phyloP scores from a whole-genome alignment of 2,888 invertebrate genomes.

The Apodemia hepburni region DNA sequence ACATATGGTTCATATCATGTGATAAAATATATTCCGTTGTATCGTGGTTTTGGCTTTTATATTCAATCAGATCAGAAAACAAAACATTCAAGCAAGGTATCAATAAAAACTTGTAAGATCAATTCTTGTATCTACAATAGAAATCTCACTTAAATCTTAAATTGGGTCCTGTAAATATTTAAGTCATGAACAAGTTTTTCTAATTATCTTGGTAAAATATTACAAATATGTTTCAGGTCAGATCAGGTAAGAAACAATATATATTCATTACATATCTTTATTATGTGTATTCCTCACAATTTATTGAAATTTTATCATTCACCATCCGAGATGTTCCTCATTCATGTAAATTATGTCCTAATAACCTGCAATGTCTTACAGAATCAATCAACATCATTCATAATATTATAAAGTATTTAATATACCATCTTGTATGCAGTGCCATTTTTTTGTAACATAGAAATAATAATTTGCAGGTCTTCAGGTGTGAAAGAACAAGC shows the following conservation, averaged over 20 bases:
- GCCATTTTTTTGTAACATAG: conserved; percentile 2
- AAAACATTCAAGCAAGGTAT: conserved; percentile 6
- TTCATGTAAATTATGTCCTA: background rate
- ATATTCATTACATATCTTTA: conserved; percentile 6
- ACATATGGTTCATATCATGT: conserved; percentile 2
- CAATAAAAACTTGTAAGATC: conserved; percentile 3
- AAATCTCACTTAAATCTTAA: conserved; percentile 10
- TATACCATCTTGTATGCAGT: background rate
- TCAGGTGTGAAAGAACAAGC: conserved; percentile 1
- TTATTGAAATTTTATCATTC: background rate
- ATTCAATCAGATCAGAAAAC: conserved; percentile 5
- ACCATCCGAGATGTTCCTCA: background rate
- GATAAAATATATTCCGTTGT: background rate
- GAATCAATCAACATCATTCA: background rate
- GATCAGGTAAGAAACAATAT: background rate
- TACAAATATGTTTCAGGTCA: background rate
- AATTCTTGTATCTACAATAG: conserved; percentile 1
- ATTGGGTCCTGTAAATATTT: background rate
- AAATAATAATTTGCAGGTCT: conserved; percentile 1
- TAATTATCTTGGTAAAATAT: conserved; percentile 9
- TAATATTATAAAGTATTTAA: background rate
- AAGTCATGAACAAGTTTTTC: background rate
- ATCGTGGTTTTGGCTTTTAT: background rate
- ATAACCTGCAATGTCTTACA: conserved; percentile 2
- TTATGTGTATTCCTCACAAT: background rate